phyloP scores from a whole-genome alignment of 2,113 vertebrate genomes.

The Erpornis zantholeuca region DNA sequence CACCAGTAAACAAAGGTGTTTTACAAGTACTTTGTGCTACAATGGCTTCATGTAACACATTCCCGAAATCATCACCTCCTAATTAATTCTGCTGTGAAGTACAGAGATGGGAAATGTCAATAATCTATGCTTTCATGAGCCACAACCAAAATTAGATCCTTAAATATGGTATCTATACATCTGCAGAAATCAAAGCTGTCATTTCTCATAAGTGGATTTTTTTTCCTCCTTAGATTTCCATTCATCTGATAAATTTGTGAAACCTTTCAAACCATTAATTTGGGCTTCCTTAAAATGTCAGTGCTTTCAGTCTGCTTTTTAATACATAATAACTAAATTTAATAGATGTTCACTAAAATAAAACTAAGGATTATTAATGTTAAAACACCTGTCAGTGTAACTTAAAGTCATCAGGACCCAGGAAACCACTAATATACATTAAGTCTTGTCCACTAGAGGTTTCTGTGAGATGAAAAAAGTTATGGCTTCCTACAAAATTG shows the following conservation, averaged over 20 bases:
- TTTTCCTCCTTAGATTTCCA: constrained; percentile 13
- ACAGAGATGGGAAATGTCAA: constrained; percentile 58
- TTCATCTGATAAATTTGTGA: constrained; percentile 39
- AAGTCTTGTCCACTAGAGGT: not conserved
- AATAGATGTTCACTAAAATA: constrained; percentile 42
- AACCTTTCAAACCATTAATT: constrained; percentile 65
- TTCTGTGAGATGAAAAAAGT: not conserved
- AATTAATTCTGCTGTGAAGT: constrained; percentile 58
- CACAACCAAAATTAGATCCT: constrained; percentile 50
- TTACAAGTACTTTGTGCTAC: not conserved
- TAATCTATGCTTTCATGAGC: constrained; percentile 51
- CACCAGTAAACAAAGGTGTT: constrained; percentile 2
- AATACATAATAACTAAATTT: constrained; percentile 33
- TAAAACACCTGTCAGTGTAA: constrained; percentile 16
- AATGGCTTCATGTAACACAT: constrained; percentile 29
- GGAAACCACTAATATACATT: not conserved
- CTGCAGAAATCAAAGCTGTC: constrained; percentile 33
- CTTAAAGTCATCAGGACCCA: constrained; percentile 18
- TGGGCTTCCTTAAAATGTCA: constrained; percentile 40
- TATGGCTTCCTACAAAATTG: not conserved
- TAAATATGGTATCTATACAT: constrained; percentile 57
- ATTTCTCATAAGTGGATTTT: not conserved
- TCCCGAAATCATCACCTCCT: constrained; percentile 46
- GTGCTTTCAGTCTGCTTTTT: constrained; percentile 35
- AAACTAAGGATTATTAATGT: constrained; percentile 41